A percentile compares a stretch with the other conserved stretches of the same genome.
Conservation (phyloP, 2,797 vertebrate genomes). For the Sebastes vulpes region DNA sequence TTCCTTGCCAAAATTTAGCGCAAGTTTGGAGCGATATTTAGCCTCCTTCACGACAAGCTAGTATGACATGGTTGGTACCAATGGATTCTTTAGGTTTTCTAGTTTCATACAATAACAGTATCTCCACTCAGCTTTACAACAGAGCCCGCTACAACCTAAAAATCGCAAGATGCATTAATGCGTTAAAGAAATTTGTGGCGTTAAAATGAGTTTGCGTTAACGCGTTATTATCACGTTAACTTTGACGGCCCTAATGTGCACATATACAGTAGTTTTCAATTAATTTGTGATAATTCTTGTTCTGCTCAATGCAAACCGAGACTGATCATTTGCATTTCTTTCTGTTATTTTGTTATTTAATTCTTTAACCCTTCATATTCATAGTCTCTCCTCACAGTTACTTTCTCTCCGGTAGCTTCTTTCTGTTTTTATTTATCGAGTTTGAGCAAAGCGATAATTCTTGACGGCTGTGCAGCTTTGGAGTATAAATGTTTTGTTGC, state of each 20-base stretch:
- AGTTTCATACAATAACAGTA: no score
- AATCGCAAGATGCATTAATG: no score
- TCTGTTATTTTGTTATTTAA: not conserved
- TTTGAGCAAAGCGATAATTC: not conserved
- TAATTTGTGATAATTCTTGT: not conserved
- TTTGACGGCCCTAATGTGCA: not conserved
- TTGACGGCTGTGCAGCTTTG: not conserved
- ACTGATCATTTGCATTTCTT: slow-evolving; percentile 8
- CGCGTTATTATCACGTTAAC: no score
- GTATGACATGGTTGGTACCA: no score
- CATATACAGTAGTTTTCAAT: not conserved
- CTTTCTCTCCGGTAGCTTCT: not conserved
- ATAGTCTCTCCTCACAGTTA: slow-evolving; percentile 2
- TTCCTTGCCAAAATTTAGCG: no score
- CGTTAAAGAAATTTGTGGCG: no score
- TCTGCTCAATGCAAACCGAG: not conserved
- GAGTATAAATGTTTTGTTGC: not conserved
- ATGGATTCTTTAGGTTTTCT: no score
- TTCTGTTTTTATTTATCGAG: not conserved
- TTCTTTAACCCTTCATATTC: slow-evolving; percentile 7
- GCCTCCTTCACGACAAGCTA: no score
- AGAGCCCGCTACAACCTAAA: no score
- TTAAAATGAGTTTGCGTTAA: no score
- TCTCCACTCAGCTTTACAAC: no score
- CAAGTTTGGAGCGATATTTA: no score